Conservation (phyloP, 2,113 vertebrate species). For the Rhagologus leucostigma region DNA sequence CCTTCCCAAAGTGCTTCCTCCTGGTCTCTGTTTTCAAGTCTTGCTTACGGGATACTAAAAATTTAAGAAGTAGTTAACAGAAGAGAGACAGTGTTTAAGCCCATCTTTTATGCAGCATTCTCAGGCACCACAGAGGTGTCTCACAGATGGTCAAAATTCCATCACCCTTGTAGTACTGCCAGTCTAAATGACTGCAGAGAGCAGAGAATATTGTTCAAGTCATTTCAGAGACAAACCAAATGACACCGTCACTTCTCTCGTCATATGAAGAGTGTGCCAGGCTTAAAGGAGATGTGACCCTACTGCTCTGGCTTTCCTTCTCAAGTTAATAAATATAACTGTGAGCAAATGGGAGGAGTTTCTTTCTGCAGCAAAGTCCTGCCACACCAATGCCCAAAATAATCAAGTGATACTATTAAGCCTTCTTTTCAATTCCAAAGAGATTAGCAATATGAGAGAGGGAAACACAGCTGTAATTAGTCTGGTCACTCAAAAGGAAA, state of each 20-base stretch:
- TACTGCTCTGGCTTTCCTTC: neutral
- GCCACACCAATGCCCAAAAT: neutral
- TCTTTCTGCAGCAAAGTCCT: neutral
- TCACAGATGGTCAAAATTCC: neutral
- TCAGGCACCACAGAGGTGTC: neutral
- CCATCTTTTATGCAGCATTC: neutral
- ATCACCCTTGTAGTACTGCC: neutral
- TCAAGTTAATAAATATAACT: neutral
- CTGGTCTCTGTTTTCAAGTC: neutral
- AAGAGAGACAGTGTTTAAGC: neutral
- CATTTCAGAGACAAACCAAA: neutral
- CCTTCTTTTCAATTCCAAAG: neutral
- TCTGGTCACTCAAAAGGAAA: neutral
- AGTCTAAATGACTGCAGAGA: neutral
- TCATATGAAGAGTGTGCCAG: neutral
- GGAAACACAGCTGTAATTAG: neutral
- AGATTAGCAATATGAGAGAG: neutral
- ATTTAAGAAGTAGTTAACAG: neutral
- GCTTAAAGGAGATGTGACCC: neutral
- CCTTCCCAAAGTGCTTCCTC: neutral
- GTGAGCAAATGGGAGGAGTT: neutral
- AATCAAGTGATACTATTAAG: neutral
- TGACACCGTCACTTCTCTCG: neutral
- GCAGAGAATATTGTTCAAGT: neutral
- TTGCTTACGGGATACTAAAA: neutral